A percentile compares a stretch with the other conserved stretches of the same genome.
Conservation (phyloP, 2,888 invertebrate genomes). For the Melinopterus prodromus region DNA sequence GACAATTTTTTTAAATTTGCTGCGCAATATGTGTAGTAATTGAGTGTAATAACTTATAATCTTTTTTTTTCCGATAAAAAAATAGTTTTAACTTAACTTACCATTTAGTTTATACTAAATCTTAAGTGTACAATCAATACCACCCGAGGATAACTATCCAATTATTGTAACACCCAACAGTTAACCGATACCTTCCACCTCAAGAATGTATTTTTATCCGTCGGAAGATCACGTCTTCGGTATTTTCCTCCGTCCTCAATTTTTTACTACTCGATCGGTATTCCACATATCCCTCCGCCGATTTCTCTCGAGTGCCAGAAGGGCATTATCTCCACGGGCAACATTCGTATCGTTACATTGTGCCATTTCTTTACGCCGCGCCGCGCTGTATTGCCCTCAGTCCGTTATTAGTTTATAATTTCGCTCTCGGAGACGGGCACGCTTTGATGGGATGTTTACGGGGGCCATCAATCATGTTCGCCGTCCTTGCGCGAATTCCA, state of each 20-base stretch:
- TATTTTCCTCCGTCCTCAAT: background rate
- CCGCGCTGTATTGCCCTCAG: background rate
- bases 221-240: background rate
- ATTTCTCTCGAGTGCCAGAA: background rate
- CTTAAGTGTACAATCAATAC: too few species aligned
- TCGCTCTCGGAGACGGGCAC: background rate
- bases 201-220: background rate
- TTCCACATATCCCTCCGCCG: background rate
- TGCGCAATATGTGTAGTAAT: too few species aligned
- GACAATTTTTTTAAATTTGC: too few species aligned
- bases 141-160: background rate
- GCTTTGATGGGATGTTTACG: background rate
- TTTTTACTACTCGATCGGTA: background rate
- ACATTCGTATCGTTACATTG: constrained; percentile 4
- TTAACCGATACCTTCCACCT: background rate
- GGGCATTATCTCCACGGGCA: background rate
- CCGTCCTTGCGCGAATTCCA: background rate
- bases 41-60: too few species aligned
- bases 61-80: too few species aligned
- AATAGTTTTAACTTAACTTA: too few species aligned
- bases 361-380: background rate
- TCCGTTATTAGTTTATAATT: background rate
- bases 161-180: background rate
- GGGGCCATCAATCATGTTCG: background rate
- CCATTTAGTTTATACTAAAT: too few species aligned